phyloP scores from a whole-genome alignment of 2,888 invertebrate genomes.

The Petrolisthes manimaculis region DNA sequence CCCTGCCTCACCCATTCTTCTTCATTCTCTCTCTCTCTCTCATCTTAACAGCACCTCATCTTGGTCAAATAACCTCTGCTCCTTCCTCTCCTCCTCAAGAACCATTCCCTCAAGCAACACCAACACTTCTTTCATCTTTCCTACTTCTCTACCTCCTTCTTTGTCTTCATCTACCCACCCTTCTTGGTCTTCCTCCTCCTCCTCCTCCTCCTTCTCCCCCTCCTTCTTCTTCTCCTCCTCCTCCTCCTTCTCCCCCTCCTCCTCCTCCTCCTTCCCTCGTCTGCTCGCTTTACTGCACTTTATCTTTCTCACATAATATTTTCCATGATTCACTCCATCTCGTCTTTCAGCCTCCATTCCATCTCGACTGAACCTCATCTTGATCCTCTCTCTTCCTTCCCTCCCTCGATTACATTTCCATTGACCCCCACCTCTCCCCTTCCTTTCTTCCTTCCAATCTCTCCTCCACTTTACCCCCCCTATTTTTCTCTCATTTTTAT shows the following conservation, averaged over 20 bases:
- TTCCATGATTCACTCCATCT: not conserved
- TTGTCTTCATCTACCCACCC: not conserved
- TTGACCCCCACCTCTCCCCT: not conserved
- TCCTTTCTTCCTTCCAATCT: not conserved
- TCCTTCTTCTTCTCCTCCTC: not conserved
- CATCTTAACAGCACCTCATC: too few relatives aligned
- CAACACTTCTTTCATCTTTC: not conserved
- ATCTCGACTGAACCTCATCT: not conserved
- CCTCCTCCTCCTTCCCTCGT: not conserved
- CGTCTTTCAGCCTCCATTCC: not conserved
- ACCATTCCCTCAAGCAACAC: too few relatives aligned
- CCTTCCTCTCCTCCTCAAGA: too few relatives aligned
- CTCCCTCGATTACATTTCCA: too few relatives aligned
- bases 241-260: not conserved
- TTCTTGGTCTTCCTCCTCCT: not conserved
- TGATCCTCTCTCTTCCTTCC: not conserved
- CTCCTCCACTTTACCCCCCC: too few relatives aligned
- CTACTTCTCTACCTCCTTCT: not conserved
- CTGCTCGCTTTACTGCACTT: not conserved
- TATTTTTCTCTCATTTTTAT: not conserved
- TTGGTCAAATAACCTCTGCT: too few relatives aligned
- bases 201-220: slow-evolving; percentile 4
- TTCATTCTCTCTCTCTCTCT: too few relatives aligned
- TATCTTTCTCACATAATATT: not conserved
- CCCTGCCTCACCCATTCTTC: too few relatives aligned